Evolutionary conservation across 2,888 invertebrate genomes (phyloP), one percentile per base, ranked within the genome.

Genomic region (Drosophila prolongata): DNA sequence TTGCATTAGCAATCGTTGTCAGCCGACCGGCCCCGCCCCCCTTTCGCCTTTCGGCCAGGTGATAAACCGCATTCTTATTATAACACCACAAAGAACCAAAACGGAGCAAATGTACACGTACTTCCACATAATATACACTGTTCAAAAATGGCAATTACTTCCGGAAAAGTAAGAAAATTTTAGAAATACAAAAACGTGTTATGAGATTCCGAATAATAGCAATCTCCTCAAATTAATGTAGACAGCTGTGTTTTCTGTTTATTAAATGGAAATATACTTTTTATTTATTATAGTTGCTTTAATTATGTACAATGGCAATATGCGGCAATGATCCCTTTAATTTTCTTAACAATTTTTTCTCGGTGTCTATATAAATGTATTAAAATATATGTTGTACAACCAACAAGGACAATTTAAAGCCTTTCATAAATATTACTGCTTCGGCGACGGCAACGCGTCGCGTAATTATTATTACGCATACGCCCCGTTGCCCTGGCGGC

Each of bases 381-480:
- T 35, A 14, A 69, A 64, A 69, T 60, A 59, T 49, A 44, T 54
- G 43, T 43, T 49, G 61, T 54, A 66, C 42, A 44, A 59, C 34
- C 46, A 57, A 58, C 65, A 67, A 56, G 65, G 43, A 77, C 77
- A 77, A 47, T 75, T 83, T 72, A 72, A 80, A 65, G 55, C 70
- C 71, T 70, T 67, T 79, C 75, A 78, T 80, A 84, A 77, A 87
- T 84, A 76, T 79, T 76, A 35, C 64, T 67, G 77, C 54, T 62
- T 65, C 47, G 44, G 52, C 75, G 56, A 24, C 47, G 53, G 44
- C 60, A 55, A 66, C 57, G 68, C 58, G 53, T 54, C 64, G 76
- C 71, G 76, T 81, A 77, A 87, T 87, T 80, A 78, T 87, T 85
- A 84, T 87, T 82, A 78, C 87, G 86, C 73, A 82, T 87, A 82